These are phyloP conservation scores for Liposcelis brunnea DNA, from an alignment of 2,888 invertebrate genomes.

Conservation along the genomic window DNA sequence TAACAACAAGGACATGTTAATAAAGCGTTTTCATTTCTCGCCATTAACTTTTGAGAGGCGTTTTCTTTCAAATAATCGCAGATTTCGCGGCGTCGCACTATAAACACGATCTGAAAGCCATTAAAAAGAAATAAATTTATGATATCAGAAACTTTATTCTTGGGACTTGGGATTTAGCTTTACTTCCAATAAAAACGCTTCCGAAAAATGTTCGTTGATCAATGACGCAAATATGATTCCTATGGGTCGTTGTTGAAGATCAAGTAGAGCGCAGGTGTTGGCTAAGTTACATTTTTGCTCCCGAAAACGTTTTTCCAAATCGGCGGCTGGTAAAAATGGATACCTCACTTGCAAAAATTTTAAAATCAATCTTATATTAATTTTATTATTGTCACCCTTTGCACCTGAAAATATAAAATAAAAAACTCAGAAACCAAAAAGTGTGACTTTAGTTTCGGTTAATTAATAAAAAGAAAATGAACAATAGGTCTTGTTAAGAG, in stretches of 20 bases:
- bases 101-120: slow-evolving; percentile 15
- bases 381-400: neutral
- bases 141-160: neutral
- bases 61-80: slow-evolving; percentile 19
- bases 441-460: no score
- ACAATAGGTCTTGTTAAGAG: no score
- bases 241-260: no score
- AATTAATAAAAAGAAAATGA: no score
- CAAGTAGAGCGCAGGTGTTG: neutral
- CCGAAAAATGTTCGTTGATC: no score
- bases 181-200: no score
- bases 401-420: slow-evolving; percentile 1
- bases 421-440: no score
- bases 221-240: no score
- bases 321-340: neutral
- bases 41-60: slow-evolving; percentile 22
- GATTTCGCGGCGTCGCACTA: slow-evolving; percentile 24
- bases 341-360: neutral
- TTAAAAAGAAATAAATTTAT: neutral
- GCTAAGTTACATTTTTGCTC: neutral
- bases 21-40: slow-evolving; percentile 21
- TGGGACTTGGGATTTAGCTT: no score
- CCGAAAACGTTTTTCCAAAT: neutral
- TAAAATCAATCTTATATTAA: neutral
- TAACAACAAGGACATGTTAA: slow-evolving; percentile 36